Evolutionary conservation across 2,888 invertebrate genomes (phyloP).

Genomic region (Synergus itoensis): DNA sequence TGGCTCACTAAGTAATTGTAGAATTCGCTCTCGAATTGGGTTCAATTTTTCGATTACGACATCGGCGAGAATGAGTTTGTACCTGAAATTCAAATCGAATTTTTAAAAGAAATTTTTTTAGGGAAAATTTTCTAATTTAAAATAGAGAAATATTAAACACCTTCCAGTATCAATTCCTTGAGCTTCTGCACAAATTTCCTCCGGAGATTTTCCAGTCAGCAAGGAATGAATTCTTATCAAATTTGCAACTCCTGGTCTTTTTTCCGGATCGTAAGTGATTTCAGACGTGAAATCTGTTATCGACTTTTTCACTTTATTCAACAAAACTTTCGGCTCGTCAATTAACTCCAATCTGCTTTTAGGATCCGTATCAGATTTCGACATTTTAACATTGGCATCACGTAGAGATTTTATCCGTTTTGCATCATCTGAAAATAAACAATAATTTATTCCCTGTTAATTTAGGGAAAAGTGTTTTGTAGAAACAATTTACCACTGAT

Average conservation of each 20-base stretch:
- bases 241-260: conserved; percentile 93
- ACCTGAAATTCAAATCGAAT: conserved; percentile 77
- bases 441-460: conserved; percentile 30
- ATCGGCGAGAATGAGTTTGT: conserved; percentile 87
- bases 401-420: conserved; percentile 89
- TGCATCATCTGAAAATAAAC: conserved; percentile 78
- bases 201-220: conserved; percentile 83
- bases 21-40: conserved; percentile 84
- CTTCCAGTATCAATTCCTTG: conserved; percentile 85
- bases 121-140: conserved; percentile 48
- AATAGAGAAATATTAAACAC: conserved; percentile 75
- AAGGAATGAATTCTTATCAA: conserved; percentile 91
- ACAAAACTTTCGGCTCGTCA: conserved; percentile 86
- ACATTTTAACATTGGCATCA: conserved; percentile 96
- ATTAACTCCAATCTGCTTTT: conserved; percentile 89
- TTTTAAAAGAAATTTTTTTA: conserved; percentile 53
- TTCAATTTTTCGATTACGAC: conserved; percentile 84
- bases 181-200: conserved; percentile 85
- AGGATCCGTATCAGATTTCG: conserved; percentile 92
- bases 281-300: conserved; percentile 93
- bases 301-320: conserved; percentile 90
- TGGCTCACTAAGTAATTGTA: conserved; percentile 81
- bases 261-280: conserved; percentile 88
- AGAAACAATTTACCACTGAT: conserved; percentile 79
- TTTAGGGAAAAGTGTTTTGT: conserved; percentile 15